phyloP scores from a whole-genome alignment of 1,140 invertebrate species.

The Eubasilissa regina region DNA sequence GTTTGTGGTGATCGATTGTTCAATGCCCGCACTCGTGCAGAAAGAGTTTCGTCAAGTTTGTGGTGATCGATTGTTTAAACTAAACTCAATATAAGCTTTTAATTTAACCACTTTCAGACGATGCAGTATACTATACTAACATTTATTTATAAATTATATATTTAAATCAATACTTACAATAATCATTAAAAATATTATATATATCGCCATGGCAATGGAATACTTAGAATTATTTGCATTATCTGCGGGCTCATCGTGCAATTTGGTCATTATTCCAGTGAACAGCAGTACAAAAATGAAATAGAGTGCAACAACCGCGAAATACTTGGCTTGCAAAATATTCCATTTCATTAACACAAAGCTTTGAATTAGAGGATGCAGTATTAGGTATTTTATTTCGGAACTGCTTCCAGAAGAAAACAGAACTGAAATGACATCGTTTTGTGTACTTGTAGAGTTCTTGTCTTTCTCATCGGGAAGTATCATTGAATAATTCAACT shows the following conservation, averaged over 20 bases:
- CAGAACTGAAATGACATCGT: constrained; percentile 72
- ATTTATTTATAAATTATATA: too few species aligned
- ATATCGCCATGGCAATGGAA: background rate
- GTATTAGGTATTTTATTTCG: constrained; percentile 68
- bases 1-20: too few species aligned
- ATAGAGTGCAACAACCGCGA: constrained; percentile 70
- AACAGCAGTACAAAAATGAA: constrained; percentile 66
- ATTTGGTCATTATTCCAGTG: constrained; percentile 13
- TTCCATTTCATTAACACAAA: constrained; percentile 74
- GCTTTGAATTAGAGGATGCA: constrained; percentile 73
- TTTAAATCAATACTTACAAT: background rate
- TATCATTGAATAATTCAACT: constrained; percentile 69
- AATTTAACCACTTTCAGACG: too few species aligned
- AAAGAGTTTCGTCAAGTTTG: too few species aligned
- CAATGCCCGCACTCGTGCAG: too few species aligned
- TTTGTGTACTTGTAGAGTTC: constrained; percentile 57
- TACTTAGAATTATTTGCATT: background rate
- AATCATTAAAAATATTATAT: background rate
- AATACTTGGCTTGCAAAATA: constrained; percentile 70
- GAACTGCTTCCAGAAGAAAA: constrained; percentile 70
- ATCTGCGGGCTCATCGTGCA: background rate
- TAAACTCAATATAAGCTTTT: too few species aligned
- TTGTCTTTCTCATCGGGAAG: constrained; percentile 66
- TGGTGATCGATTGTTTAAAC: too few species aligned
- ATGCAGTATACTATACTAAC: too few species aligned